Base-by-base conservation (phyloP, 2,113 vertebrate species). In the Carettochelys insculpta region DNA sequence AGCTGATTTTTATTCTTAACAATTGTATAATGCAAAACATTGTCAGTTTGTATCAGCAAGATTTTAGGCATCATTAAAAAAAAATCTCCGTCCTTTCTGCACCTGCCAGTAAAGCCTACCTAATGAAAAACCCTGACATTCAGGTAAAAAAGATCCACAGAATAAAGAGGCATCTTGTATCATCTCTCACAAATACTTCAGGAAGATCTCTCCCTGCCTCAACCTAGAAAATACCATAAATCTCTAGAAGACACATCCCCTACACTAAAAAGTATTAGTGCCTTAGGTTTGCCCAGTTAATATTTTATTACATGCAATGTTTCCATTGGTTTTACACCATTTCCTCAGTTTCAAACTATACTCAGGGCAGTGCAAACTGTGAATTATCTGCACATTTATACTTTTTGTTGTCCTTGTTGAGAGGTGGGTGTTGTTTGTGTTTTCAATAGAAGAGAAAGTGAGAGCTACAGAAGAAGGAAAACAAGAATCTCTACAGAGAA, bases 111-210 rank as follows among this genome's bases (percentile, higher is more conserved):
- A 43, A 29, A 45, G 71, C 45, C 41, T 45, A 75, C 71, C 22
- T 54, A n/a, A 56, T 12, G 5, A 51, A 41, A 38, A 48, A 83
- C 54, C 82, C 78, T 58, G 78, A 50, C 50, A 50, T 43, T 3
- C 0, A 10, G 31, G 56, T 41, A 47, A 58, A 41, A 80, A 89
- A 89, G 76, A 73, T 29, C 34, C 45, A 29, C 6, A 83, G 19
- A 48, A 47, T 8, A 83, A 86, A 20, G 12, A 75, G 11, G 41
- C 25, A 75, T 75, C 25, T 75, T 2, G 25, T 25, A 75, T 29
- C 41, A 75, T 22, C 71, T 88, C 91, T 92, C 94, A 83, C 86
- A 90, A 77, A 73, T 1, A 2, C 9, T 68, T 27, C 7, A 81
- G 80, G 50, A 3, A 43, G 83, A 41, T 90, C 79, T 82, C 82